Percentiles rank a stretch among this genome's conserved stretches.
phyloP scores from a whole-genome alignment of 2,797 vertebrate genomes.

The Pteropus rufus region DNA sequence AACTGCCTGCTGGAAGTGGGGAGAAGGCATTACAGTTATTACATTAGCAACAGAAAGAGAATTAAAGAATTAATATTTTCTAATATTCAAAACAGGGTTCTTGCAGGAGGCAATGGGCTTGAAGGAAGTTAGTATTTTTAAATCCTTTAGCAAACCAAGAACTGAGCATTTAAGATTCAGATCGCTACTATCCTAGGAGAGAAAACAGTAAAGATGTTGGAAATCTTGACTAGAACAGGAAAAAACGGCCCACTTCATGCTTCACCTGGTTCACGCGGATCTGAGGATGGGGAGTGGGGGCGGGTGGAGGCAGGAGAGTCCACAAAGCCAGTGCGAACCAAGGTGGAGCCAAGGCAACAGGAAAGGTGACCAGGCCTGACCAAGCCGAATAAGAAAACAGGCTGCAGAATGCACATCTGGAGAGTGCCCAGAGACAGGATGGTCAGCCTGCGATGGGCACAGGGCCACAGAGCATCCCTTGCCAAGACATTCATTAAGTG shows the following conservation, averaged over 20 bases:
- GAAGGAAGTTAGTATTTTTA: background rate
- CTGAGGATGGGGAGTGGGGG: background rate
- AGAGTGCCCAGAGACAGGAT: too few relatives aligned
- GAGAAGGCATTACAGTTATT: background rate
- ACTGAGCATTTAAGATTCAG: background rate
- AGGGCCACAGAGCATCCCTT: background rate
- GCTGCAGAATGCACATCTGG: background rate
- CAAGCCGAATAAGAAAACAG: background rate
- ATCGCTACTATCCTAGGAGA: background rate
- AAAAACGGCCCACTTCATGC: background rate
- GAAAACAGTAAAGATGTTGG: background rate
- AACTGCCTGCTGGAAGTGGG: background rate
- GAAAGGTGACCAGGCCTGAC: background rate
- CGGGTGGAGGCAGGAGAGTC: background rate
- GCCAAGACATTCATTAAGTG: background rate
- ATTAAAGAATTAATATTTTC: background rate
- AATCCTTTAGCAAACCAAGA: background rate
- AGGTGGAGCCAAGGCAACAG: background rate
- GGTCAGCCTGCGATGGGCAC: accelerated
- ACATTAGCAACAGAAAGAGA: background rate
- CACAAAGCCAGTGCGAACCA: background rate
- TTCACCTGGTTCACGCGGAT: background rate
- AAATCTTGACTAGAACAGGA: background rate
- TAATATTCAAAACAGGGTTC: background rate
- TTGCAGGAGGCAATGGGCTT: background rate